A percentile compares a stretch with the other conserved stretches of the same genome.
phyloP scores from a whole-genome alignment of 2,113 vertebrate species.

The Dinomys branickii region DNA sequence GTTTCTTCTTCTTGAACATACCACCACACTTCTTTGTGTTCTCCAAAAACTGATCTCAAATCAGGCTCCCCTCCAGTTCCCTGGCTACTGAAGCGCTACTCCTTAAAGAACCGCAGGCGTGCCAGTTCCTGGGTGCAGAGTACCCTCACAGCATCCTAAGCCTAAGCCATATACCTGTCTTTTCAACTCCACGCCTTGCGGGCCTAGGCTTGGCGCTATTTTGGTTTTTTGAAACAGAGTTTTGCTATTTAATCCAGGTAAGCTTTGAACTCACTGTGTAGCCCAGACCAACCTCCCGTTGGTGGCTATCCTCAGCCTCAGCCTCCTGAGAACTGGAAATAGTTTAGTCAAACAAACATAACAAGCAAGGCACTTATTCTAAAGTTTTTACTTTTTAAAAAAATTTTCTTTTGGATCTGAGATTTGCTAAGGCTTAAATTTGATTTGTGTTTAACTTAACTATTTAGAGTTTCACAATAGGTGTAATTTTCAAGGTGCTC shows the following conservation, averaged over 20 bases:
- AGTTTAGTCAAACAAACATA: too few relatives aligned
- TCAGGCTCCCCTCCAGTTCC: constrained; percentile 74
- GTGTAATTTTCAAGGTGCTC: neutral
- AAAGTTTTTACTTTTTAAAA: neutral
- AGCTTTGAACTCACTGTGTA: too few relatives aligned
- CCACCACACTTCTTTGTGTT: constrained; percentile 73
- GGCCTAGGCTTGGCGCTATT: neutral
- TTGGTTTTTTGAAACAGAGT: too few relatives aligned
- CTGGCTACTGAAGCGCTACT: constrained; percentile 69
- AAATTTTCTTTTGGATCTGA: neutral
- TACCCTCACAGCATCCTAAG: neutral
- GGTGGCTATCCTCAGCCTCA: too few relatives aligned
- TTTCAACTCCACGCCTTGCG: neutral
- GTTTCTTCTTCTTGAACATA: constrained; percentile 65
- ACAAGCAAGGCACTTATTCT: neutral
- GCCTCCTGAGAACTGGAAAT: too few relatives aligned
- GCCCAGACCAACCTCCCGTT: too few relatives aligned
- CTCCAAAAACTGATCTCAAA: constrained; percentile 75
- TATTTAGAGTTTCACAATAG: constrained; percentile 18
- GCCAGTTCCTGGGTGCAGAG: neutral
- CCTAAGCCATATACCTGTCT: neutral
- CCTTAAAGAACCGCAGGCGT: constrained; percentile 19
- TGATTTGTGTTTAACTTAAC: neutral
- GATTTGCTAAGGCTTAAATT: neutral
- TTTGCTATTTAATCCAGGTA: too few relatives aligned